These are phyloP conservation scores for Aspidoscelis tigris DNA, from an alignment of 2,113 vertebrate species.

Conservation along the genomic window DNA sequence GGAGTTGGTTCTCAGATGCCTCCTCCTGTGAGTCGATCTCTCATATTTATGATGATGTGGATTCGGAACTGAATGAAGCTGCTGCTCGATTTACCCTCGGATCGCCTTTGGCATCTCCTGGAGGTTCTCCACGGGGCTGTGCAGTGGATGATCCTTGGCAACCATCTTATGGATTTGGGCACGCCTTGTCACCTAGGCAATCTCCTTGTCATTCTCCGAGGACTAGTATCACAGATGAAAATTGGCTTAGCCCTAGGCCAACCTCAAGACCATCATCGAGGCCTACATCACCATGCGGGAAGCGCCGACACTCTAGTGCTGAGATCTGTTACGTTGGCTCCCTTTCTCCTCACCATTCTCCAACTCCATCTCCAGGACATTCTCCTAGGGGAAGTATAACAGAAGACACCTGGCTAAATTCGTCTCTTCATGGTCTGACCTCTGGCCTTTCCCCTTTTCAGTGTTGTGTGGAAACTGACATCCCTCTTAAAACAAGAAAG, in stretches of 20 bases:
- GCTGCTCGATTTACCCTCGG: constrained; percentile 93
- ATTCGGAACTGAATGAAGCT: constrained; percentile 96
- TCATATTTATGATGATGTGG: constrained; percentile 96
- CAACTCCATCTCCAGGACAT: constrained; percentile 91
- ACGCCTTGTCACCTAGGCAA: constrained; percentile 89
- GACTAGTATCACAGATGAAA: constrained; percentile 97
- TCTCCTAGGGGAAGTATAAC: constrained; percentile 95
- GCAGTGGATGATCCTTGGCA: constrained; percentile 88
- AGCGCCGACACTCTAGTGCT: constrained; percentile 95
- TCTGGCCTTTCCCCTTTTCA: constrained; percentile 88
- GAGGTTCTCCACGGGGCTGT: constrained; percentile 87
- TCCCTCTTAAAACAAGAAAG: constrained; percentile 96
- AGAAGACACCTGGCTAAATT: constrained; percentile 92
- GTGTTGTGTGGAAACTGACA: constrained; percentile 92
- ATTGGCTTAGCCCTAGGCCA: constrained; percentile 94
- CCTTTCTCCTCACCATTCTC: constrained; percentile 94
- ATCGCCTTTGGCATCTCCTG: constrained; percentile 91
- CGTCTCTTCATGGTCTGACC: constrained; percentile 78
- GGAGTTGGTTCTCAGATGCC: constrained; percentile 97
- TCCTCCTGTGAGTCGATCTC: constrained; percentile 98
- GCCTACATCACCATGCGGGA: constrained; percentile 95
- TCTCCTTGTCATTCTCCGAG: constrained; percentile 96
- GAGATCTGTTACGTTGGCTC: constrained; percentile 93
- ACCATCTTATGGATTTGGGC: constrained; percentile 84
- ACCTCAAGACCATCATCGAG: constrained; percentile 93